Evolutionary conservation across 2,113 vertebrate species (phyloP).

Genomic region (Cranoglanis bouderius): DNA sequence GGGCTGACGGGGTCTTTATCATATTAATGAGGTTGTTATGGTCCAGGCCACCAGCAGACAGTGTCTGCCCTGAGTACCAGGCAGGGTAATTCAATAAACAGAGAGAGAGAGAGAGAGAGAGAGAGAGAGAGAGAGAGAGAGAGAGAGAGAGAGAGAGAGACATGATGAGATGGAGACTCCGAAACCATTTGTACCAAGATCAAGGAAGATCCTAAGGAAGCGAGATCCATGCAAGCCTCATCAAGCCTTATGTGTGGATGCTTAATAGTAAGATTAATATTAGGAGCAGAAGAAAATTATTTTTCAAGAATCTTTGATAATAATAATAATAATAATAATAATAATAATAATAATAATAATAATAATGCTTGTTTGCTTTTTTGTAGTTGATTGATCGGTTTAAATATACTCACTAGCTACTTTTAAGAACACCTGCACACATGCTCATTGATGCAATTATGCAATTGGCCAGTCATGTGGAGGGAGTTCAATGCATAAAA

Average conservation of each 20-base stretch:
- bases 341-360: constrained; percentile 4
- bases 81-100: constrained; percentile 24
- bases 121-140: neutral
- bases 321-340: neutral
- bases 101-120: neutral
- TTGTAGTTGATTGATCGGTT: neutral
- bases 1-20: constrained; percentile 32
- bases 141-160: neutral
- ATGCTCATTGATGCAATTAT: neutral
- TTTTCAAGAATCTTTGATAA: neutral
- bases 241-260: neutral
- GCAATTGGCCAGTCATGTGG: neutral
- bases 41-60: constrained; percentile 27
- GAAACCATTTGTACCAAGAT: constrained; percentile 14
- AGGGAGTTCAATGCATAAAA: neutral
- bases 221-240: neutral
- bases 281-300: neutral
- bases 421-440: neutral
- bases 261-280: neutral
- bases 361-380: neutral
- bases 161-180: neutral
- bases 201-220: neutral
- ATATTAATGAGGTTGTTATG: constrained; percentile 45
- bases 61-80: constrained; percentile 16
- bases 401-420: neutral